phyloP scores from a whole-genome alignment of 2,888 invertebrate species.

The Bursaphelenchus okinawaensis region DNA sequence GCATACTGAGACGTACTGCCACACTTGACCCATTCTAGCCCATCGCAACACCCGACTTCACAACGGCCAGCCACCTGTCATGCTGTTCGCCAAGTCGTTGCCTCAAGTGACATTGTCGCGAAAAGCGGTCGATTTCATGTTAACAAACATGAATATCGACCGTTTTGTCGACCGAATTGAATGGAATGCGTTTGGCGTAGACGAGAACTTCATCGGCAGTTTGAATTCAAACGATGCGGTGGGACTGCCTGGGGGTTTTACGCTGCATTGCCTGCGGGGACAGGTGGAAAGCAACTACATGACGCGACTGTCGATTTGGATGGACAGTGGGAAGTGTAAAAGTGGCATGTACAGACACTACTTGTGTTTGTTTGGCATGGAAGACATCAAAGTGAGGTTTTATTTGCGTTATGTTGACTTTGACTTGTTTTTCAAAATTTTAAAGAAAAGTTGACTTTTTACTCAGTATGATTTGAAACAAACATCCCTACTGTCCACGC shows the following conservation, averaged over 20 bases:
- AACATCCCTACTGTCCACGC: too few relatives aligned
- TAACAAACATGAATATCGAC: slow-evolving; percentile 16
- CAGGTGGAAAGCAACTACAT: too few relatives aligned
- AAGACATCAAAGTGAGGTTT: not conserved
- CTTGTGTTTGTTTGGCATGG: slow-evolving; percentile 5
- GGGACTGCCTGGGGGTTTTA: slow-evolving; percentile 22
- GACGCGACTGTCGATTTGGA: too few relatives aligned
- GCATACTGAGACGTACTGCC: too few relatives aligned
- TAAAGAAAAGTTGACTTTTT: too few relatives aligned
- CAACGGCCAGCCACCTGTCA: slow-evolving; percentile 12
- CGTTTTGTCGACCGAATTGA: slow-evolving; percentile 15
- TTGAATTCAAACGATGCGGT: slow-evolving; percentile 16
- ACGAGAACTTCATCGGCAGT: slow-evolving; percentile 18
- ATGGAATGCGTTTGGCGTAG: slow-evolving; percentile 14
- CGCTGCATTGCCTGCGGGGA: slow-evolving; percentile 13
- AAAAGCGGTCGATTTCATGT: slow-evolving; percentile 22
- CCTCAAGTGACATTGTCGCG: slow-evolving; percentile 18
- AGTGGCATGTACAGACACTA: too few relatives aligned
- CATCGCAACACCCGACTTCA: not conserved
- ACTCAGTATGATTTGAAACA: too few relatives aligned
- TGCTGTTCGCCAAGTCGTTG: slow-evolving; percentile 15
- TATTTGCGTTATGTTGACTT: too few relatives aligned
- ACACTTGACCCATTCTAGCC: too few relatives aligned
- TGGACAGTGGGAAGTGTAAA: too few relatives aligned
- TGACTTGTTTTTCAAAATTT: too few relatives aligned